phyloP scores from a whole-genome alignment of 2,888 invertebrate species.

The Craniophora ligustri region DNA sequence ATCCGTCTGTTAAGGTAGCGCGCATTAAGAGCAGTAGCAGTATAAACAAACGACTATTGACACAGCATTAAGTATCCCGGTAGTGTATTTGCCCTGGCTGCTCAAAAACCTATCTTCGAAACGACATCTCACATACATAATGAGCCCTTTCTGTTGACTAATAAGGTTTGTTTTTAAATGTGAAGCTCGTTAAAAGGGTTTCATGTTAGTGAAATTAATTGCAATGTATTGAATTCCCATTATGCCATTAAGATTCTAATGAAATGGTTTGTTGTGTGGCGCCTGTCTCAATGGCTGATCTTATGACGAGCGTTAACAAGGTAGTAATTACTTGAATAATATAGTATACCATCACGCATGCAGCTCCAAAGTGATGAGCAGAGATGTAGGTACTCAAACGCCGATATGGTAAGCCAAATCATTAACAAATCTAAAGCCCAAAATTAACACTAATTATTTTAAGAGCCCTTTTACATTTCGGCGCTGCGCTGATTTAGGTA shows the following conservation, averaged over 20 bases:
- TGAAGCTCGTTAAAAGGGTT: slow-evolving; percentile 36
- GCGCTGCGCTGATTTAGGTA: too few species aligned
- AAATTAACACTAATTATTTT: too few species aligned
- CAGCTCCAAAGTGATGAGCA: too few species aligned
- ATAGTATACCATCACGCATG: too few species aligned
- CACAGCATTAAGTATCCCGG: slow-evolving; percentile 69
- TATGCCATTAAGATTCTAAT: slow-evolving; percentile 46
- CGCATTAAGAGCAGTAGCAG: slow-evolving; percentile 60
- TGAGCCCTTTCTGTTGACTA: background rate
- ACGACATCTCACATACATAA: slow-evolving; percentile 1
- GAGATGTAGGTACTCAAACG: too few species aligned
- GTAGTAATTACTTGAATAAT: background rate
- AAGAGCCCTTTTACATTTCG: too few species aligned
- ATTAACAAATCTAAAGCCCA: too few species aligned
- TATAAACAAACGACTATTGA: slow-evolving; percentile 63
- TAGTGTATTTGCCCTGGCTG: slow-evolving; percentile 60
- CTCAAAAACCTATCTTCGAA: slow-evolving; percentile 46
- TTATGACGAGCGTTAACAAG: slow-evolving; percentile 11
- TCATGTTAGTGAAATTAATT: slow-evolving; percentile 53
- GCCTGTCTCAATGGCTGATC: slow-evolving; percentile 32
- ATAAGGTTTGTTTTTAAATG: slow-evolving; percentile 9
- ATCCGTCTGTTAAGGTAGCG: slow-evolving; percentile 58
- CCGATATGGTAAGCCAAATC: too few species aligned
- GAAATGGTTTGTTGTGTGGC: slow-evolving; percentile 47
- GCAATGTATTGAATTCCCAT: slow-evolving; percentile 57